A percentile compares a stretch with the other conserved stretches of the same genome.
Evolutionary conservation across 2,113 vertebrate genomes (phyloP).

Genomic region (Catharus minimus): DNA sequence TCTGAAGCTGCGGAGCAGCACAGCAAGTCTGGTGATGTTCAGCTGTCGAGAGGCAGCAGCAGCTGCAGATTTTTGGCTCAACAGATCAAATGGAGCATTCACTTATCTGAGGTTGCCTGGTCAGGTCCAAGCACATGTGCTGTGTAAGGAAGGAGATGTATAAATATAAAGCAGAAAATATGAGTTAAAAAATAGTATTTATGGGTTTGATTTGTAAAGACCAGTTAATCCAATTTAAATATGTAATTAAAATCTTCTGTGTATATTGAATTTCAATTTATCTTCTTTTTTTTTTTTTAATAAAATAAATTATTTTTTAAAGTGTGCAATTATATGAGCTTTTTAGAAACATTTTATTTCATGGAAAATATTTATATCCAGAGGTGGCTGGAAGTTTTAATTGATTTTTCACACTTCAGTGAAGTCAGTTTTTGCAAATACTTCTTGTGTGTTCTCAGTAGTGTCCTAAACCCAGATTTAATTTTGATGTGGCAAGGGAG

Average conservation of each 20-base stretch:
- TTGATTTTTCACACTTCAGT: slow-evolving; percentile 58
- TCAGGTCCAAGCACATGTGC: background rate
- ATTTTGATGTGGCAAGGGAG: slow-evolving; percentile 9
- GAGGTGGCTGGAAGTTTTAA: slow-evolving; percentile 37
- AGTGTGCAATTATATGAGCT: background rate
- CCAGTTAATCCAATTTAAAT: background rate
- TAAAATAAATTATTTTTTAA: background rate
- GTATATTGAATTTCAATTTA: background rate
- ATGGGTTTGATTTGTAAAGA: background rate
- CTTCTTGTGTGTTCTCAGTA: background rate
- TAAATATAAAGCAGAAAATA: background rate
- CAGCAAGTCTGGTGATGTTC: background rate
- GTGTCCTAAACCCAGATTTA: slow-evolving; percentile 34
- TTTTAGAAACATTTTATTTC: background rate
- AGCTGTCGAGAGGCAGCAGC: background rate
- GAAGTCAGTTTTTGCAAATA: background rate
- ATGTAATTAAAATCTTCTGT: background rate
- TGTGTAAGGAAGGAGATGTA: background rate
- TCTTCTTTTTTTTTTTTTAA: background rate
- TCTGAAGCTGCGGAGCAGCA: fast-evolving
- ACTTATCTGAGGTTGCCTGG: background rate
- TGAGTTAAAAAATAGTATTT: background rate
- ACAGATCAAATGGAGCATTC: background rate
- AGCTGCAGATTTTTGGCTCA: background rate
- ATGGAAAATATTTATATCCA: background rate